Percentiles rank a stretch among this genome's conserved stretches.
phyloP scores from a whole-genome alignment of 2,888 invertebrate species.

The Xanthia icteritia region DNA sequence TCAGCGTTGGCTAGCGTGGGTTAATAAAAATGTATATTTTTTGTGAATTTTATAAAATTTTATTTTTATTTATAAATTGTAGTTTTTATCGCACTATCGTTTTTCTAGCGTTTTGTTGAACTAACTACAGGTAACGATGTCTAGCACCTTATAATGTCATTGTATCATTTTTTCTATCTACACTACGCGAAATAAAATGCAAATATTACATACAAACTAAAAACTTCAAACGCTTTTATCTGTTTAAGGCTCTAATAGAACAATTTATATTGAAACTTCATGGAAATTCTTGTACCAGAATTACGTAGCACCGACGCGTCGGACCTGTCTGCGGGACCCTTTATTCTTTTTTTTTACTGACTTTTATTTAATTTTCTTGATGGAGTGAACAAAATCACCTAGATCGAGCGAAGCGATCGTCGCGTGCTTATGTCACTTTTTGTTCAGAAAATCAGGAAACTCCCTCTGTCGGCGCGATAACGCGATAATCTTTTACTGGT shows the following conservation, averaged over 20 bases:
- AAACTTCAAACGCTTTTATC: neutral
- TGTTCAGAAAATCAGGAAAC: too few relatives aligned
- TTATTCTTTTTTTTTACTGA: neutral
- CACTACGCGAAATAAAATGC: constrained; percentile 33
- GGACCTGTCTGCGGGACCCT: neutral
- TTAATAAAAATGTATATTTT: constrained; percentile 61
- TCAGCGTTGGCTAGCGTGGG: constrained; percentile 61
- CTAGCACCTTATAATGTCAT: constrained; percentile 51
- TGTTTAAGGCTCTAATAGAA: neutral
- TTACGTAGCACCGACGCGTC: neutral
- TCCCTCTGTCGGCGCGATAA: too few relatives aligned
- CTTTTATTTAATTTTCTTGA: neutral
- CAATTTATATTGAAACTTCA: neutral
- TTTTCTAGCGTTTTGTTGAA: constrained; percentile 29
- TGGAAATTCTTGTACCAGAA: neutral
- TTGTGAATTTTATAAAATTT: constrained; percentile 46
- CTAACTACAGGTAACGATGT: constrained; percentile 49
- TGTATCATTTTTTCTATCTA: constrained; percentile 44
- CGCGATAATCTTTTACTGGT: neutral
- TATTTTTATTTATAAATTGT: constrained; percentile 43
- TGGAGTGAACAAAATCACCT: too few relatives aligned
- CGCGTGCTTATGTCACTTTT: too few relatives aligned
- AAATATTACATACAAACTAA: constrained; percentile 13
- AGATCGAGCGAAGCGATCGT: too few relatives aligned
- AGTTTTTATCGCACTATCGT: constrained; percentile 37